Percentiles rank a stretch among this genome's conserved stretches.
These are phyloP conservation scores for Brachylomia viminalis DNA, from an alignment of 2,888 invertebrate species.

Conservation along the genomic window DNA sequence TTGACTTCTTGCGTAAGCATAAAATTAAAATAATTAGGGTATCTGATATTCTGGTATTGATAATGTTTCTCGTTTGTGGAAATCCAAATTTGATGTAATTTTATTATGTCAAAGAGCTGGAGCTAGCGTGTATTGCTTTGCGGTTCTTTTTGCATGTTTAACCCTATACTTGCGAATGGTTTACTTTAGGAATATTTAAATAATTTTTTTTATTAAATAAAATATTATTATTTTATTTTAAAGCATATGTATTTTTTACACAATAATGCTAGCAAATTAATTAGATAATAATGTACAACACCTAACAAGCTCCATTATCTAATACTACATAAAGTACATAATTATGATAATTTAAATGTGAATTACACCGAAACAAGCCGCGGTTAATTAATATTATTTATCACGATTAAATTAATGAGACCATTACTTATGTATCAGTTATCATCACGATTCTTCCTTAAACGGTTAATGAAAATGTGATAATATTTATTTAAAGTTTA, in stretches of 20 bases:
- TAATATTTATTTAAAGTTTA: not conserved
- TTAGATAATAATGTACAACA: conserved; percentile 9
- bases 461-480: not conserved
- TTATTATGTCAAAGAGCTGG: conserved; percentile 3
- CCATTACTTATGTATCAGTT: conserved; percentile 5
- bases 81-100: conserved; percentile 13
- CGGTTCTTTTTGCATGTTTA: conserved; percentile 1
- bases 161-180: not conserved
- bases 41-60: conserved; percentile 21
- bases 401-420: conserved; percentile 20
- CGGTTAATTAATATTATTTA: conserved; percentile 24
- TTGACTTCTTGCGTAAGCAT: conserved; percentile 28
- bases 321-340: conserved; percentile 25
- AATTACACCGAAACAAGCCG: conserved; percentile 18
- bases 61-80: conserved; percentile 14
- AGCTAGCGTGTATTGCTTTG: conserved; percentile 1
- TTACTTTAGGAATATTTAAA: not conserved
- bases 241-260: not conserved
- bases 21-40: conserved; percentile 12
- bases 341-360: conserved; percentile 40
- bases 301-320: conserved; percentile 2
- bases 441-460: conserved; percentile 9
- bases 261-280: not conserved
- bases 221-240: not conserved
- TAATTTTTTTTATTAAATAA: not conserved